These are phyloP conservation scores for Dicycla oo DNA, from an alignment of 2,888 invertebrate species.

Conservation along the genomic window DNA sequence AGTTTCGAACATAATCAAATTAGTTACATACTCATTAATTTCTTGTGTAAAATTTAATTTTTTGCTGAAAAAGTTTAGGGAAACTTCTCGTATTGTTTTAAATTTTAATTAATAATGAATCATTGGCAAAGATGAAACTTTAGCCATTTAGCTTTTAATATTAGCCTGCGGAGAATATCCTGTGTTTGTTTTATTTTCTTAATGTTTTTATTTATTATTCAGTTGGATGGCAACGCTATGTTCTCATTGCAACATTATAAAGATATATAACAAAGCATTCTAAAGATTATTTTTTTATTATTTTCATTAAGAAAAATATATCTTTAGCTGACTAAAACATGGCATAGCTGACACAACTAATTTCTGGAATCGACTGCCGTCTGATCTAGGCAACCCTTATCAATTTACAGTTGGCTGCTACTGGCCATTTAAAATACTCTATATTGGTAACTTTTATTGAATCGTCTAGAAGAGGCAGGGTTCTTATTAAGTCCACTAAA, in stretches of 20 bases:
- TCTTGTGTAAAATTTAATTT: slow-evolving; percentile 35
- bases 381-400: slow-evolving; percentile 44
- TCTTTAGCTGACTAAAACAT: slow-evolving; percentile 6
- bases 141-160: slow-evolving; percentile 34
- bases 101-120: slow-evolving; percentile 56
- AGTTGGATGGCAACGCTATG: background rate
- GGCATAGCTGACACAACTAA: slow-evolving; percentile 35
- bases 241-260: background rate
- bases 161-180: slow-evolving; percentile 20
- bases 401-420: slow-evolving; percentile 45
- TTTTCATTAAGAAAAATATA: background rate
- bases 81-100: slow-evolving; percentile 46
- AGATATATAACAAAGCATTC: background rate
- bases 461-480: background rate
- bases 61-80: slow-evolving; percentile 34
- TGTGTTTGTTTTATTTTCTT: slow-evolving; percentile 14
- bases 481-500: background rate
- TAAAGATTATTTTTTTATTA: background rate
- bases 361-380: slow-evolving; percentile 45
- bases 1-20: slow-evolving; percentile 42
- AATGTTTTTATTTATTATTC: slow-evolving; percentile 15
- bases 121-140: slow-evolving; percentile 46
- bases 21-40: slow-evolving; percentile 47
- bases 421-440: slow-evolving; percentile 28
- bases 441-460: background rate